A percentile compares a stretch with the other conserved stretches of the same genome.
Conservation (phyloP, 2,888 invertebrate species). For the Conops quadrifasciatus region DNA sequence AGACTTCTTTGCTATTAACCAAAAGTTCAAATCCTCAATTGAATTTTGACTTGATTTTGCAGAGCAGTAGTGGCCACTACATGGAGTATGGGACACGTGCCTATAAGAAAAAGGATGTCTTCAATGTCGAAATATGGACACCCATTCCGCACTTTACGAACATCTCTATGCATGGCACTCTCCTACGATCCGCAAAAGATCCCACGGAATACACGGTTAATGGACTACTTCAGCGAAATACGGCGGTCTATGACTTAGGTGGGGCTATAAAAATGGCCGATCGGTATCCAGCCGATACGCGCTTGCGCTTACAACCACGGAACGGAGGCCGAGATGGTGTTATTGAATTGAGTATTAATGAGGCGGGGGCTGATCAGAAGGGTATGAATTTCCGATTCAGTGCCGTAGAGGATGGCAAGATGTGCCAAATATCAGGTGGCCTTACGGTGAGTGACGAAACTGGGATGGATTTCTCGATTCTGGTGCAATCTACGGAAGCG, state of each 20-base stretch:
- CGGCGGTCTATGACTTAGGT: slow-evolving; percentile 62
- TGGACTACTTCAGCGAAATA: slow-evolving; percentile 65
- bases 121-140: slow-evolving; percentile 62
- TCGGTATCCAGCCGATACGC: slow-evolving; percentile 62
- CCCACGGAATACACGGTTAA: slow-evolving; percentile 57
- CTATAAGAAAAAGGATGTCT: slow-evolving; percentile 56
- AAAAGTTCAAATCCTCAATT: slow-evolving; percentile 53
- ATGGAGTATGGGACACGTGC: slow-evolving; percentile 59
- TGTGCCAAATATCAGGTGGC: slow-evolving; percentile 64
- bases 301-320: slow-evolving; percentile 65
- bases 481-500: slow-evolving; percentile 59
- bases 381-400: slow-evolving; percentile 59
- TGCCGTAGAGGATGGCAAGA: slow-evolving; percentile 64
- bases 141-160: slow-evolving; percentile 61
- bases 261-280: slow-evolving; percentile 63
- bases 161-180: slow-evolving; percentile 61
- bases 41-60: slow-evolving; percentile 55
- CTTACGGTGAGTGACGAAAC: slow-evolving; percentile 60
- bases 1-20: slow-evolving; percentile 55
- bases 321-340: slow-evolving; percentile 63
- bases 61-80: slow-evolving; percentile 52
- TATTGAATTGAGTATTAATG: slow-evolving; percentile 57
- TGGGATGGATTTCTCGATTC: slow-evolving; percentile 65
- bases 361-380: slow-evolving; percentile 46
- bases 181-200: slow-evolving; percentile 47